Percentiles rank a stretch among this genome's conserved stretches.
phyloP scores from a whole-genome alignment of 2,888 invertebrate genomes.

The Dynastes grantii region DNA sequence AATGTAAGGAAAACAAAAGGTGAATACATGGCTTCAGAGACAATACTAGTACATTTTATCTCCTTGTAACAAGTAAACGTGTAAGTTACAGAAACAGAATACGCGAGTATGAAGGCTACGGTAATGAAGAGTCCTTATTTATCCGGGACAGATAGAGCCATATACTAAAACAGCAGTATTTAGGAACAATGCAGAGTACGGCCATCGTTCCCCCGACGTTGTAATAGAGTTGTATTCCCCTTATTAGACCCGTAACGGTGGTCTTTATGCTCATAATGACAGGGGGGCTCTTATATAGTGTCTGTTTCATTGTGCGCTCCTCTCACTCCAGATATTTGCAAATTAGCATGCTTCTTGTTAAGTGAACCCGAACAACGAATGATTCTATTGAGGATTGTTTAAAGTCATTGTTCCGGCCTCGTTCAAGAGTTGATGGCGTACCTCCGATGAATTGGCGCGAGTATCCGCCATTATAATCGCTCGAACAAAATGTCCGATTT shows the following conservation, averaged over 20 bases:
- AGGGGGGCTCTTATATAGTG: constrained; percentile 66
- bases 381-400: constrained; percentile 49
- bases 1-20: neutral
- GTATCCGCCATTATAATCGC: constrained; percentile 21
- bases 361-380: constrained; percentile 46
- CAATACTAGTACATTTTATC: constrained; percentile 6
- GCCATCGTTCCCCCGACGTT: constrained; percentile 59
- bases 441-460: constrained; percentile 18
- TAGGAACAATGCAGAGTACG: constrained; percentile 45
- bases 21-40: constrained; percentile 5
- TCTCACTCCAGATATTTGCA: constrained; percentile 60
- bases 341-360: constrained; percentile 62
- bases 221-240: constrained; percentile 66
- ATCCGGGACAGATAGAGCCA: constrained; percentile 61
- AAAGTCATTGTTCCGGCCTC: constrained; percentile 44
- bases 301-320: constrained; percentile 65
- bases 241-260: constrained; percentile 68
- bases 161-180: constrained; percentile 43
- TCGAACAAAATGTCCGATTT: constrained; percentile 30
- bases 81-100: constrained; percentile 43
- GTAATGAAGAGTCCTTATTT: constrained; percentile 63
- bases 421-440: constrained; percentile 41
- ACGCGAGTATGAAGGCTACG: constrained; percentile 27
- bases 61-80: constrained; percentile 12
- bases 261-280: constrained; percentile 66